A percentile compares a stretch with the other conserved stretches of the same genome.
Conservation (phyloP, 2,888 invertebrate species). For the Coronaproctus castanopsis region DNA sequence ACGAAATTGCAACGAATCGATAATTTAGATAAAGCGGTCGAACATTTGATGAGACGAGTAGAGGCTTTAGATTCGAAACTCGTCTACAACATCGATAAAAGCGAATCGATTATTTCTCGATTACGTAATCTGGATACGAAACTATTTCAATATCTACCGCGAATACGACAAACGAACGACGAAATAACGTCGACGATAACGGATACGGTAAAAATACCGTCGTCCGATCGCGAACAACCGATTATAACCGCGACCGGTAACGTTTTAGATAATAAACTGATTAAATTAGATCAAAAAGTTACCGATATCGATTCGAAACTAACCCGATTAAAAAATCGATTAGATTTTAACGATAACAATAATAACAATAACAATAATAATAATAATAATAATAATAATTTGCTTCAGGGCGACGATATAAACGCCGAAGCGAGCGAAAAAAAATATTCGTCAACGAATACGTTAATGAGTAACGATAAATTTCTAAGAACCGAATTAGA, state of each 20-base stretch:
- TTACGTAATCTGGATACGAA: conserved; percentile 52
- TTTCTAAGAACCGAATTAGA: conserved; percentile 64
- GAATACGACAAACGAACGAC: too few species aligned
- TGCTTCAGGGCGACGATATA: conserved; percentile 58
- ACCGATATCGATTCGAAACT: conserved; percentile 62
- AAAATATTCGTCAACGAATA: conserved; percentile 55
- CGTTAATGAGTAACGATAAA: conserved; percentile 61
- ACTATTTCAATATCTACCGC: conserved; percentile 35
- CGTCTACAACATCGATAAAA: conserved; percentile 64
- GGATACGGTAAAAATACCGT: conserved; percentile 10
- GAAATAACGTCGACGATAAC: neutral
- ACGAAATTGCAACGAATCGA: conserved; percentile 72
- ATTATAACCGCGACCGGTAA: conserved; percentile 20
- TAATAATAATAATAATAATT: too few species aligned
- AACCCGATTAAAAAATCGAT: conserved; percentile 55
- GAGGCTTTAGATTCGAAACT: conserved; percentile 62
- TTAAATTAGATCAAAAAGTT: conserved; percentile 61
- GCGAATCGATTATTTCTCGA: conserved; percentile 60
- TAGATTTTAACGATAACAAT: too few species aligned
- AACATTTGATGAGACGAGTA: conserved; percentile 65
- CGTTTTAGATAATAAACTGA: conserved; percentile 41
- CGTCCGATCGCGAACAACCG: conserved; percentile 4
- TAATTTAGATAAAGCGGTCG: conserved; percentile 68
- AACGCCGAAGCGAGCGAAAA: conserved; percentile 74
- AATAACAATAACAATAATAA: too few species aligned